phyloP scores from a whole-genome alignment of 1,140 invertebrate genomes.

The Chrysomallon squamiferum region DNA sequence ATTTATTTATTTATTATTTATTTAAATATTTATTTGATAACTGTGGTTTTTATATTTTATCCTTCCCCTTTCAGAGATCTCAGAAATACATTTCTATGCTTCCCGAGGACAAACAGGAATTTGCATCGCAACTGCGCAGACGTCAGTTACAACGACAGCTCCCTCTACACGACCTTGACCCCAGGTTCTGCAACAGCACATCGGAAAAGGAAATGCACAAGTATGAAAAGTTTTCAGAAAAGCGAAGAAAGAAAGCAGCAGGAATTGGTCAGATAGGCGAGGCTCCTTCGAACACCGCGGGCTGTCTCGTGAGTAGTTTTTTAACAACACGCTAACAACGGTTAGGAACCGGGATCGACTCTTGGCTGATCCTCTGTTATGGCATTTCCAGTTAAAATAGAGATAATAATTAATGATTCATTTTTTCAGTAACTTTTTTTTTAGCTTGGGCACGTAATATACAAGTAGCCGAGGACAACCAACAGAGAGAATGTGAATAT shows the following conservation, averaged over 20 bases:
- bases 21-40: too few species aligned
- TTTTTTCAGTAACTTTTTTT: too few species aligned
- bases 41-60: too few species aligned
- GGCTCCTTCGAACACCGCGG: constrained; percentile 67
- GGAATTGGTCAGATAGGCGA: constrained; percentile 89
- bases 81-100: constrained; percentile 94
- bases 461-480: too few species aligned
- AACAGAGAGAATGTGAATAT: background rate
- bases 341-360: too few species aligned
- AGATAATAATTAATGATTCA: too few species aligned
- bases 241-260: constrained; percentile 87
- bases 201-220: constrained; percentile 87
- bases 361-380: too few species aligned
- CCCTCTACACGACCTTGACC: constrained; percentile 92
- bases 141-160: constrained; percentile 92
- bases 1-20: too few species aligned
- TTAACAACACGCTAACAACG: too few species aligned
- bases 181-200: constrained; percentile 88
- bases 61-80: constrained; percentile 78
- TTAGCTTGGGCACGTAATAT: too few species aligned
- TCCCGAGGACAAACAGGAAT: constrained; percentile 96
- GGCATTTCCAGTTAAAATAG: too few species aligned
- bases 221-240: constrained; percentile 71
- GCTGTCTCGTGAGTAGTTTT: constrained; percentile 15
- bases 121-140: constrained; percentile 93